phyloP scores from a whole-genome alignment of 2,888 invertebrate genomes.

The Odontocolon sp. region DNA sequence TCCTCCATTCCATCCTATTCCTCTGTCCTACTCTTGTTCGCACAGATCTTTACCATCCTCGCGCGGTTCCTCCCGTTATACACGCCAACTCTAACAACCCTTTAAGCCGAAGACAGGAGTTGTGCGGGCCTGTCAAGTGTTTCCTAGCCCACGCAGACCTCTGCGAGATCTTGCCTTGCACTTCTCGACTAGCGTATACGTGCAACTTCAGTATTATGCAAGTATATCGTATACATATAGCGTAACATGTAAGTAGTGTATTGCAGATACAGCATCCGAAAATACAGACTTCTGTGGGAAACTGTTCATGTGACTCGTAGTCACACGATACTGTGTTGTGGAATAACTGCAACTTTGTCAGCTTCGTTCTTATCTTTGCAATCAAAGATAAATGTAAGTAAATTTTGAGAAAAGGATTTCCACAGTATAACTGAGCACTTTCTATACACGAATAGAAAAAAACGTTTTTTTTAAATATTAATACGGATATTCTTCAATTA shows the following conservation, averaged over 20 bases:
- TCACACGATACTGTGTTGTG: neutral
- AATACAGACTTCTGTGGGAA: slow-evolving; percentile 1
- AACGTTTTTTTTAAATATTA: no score
- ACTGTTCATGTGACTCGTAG: slow-evolving; percentile 18
- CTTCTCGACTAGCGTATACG: slow-evolving; percentile 13
- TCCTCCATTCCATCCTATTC: slow-evolving; percentile 22
- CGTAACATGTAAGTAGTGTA: slow-evolving; percentile 6
- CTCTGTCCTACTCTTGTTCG: neutral
- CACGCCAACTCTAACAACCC: slow-evolving; percentile 74
- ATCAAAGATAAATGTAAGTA: slow-evolving; percentile 41
- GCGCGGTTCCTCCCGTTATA: slow-evolving; percentile 48
- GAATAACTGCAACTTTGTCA: slow-evolving; percentile 26
- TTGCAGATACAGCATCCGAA: slow-evolving; percentile 11
- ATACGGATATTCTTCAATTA: no score
- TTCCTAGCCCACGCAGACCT: slow-evolving; percentile 39
- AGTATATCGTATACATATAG: neutral
- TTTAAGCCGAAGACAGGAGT: slow-evolving; percentile 69
- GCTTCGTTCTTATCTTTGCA: slow-evolving; percentile 32
- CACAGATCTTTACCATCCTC: slow-evolving; percentile 48
- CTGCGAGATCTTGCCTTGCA: slow-evolving; percentile 50
- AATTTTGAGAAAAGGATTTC: slow-evolving; percentile 11
- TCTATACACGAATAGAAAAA: no score
- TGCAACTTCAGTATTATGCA: no score
- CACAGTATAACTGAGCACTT: no score
- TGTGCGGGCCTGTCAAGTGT: slow-evolving; percentile 58